Evolutionary conservation across 2,113 vertebrate genomes (phyloP).

Genomic region (Limanda limanda): DNA sequence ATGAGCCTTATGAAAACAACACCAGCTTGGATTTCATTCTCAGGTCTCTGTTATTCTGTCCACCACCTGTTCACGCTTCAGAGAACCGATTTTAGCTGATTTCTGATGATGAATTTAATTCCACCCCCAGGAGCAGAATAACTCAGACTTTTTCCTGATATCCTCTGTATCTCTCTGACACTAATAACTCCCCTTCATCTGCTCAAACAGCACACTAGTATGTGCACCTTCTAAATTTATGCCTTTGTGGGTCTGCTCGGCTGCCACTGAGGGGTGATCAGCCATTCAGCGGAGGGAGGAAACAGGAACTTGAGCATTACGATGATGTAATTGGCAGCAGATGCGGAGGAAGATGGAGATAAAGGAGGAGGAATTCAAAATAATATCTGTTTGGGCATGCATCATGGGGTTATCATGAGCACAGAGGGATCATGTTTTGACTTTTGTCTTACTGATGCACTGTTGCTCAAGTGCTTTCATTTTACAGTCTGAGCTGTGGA

Average conservation of each 20-base stretch:
- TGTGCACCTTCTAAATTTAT: conserved; percentile 36
- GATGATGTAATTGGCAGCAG: conserved; percentile 80
- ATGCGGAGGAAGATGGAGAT: conserved; percentile 74
- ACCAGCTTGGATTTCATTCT: neutral
- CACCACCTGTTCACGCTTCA: neutral
- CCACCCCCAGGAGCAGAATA: conserved; percentile 45
- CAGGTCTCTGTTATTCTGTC: conserved; percentile 9
- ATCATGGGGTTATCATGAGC: conserved; percentile 54
- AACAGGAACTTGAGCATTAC: conserved; percentile 68
- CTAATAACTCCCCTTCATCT: conserved; percentile 51
- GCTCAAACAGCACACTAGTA: conserved; percentile 23
- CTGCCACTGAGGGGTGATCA: conserved; percentile 48
- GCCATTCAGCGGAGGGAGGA: conserved; percentile 57
- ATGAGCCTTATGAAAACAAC: neutral
- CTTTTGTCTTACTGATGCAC: conserved; percentile 60
- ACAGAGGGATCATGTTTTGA: conserved; percentile 64
- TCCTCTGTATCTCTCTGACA: conserved; percentile 21
- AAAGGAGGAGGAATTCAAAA: conserved; percentile 79
- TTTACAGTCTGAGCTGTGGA: conserved; percentile 36
- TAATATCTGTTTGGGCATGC: conserved; percentile 78
- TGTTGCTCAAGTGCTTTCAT: conserved; percentile 48
- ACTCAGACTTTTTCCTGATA: conserved; percentile 29
- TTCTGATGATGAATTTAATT: conserved; percentile 37
- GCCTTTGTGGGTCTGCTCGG: conserved; percentile 36
- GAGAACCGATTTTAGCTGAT: conserved; percentile 13